These are phyloP conservation scores for Spermophilus dauricus DNA, from an alignment of 2,113 vertebrate genomes.

Conservation along the genomic window DNA sequence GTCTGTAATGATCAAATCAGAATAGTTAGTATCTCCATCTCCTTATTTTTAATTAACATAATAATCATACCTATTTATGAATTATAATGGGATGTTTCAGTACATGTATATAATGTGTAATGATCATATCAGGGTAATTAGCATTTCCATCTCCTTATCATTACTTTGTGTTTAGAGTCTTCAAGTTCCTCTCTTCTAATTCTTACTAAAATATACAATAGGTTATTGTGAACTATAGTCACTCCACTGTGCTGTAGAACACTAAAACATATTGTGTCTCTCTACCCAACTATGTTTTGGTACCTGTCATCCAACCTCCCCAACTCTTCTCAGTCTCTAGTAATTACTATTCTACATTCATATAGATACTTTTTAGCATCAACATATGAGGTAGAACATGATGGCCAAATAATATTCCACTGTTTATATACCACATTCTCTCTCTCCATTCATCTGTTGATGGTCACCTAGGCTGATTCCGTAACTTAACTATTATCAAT, in stretches of 20 bases:
- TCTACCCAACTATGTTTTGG: not conserved
- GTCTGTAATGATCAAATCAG: not conserved
- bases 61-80: not conserved
- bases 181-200: not conserved
- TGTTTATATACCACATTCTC: not conserved
- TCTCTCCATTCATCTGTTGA: not conserved
- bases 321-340: not conserved
- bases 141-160: not conserved
- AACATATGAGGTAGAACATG: not conserved
- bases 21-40: not conserved
- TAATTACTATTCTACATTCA: not conserved
- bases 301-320: not conserved
- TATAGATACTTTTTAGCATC: not conserved
- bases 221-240: not conserved
- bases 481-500: not conserved
- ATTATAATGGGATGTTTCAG: not conserved
- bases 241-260: not conserved
- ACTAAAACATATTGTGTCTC: not conserved
- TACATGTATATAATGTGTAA: not conserved
- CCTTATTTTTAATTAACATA: not conserved
- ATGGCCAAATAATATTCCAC: not conserved
- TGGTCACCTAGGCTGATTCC: not conserved
- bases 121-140: not conserved
- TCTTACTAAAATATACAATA: not conserved
- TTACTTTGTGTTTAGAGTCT: not conserved